Evolutionary conservation across 2,888 invertebrate species (phyloP), one percentile per base, ranked within the genome.

Genomic region (Xestia xanthographa): DNA sequence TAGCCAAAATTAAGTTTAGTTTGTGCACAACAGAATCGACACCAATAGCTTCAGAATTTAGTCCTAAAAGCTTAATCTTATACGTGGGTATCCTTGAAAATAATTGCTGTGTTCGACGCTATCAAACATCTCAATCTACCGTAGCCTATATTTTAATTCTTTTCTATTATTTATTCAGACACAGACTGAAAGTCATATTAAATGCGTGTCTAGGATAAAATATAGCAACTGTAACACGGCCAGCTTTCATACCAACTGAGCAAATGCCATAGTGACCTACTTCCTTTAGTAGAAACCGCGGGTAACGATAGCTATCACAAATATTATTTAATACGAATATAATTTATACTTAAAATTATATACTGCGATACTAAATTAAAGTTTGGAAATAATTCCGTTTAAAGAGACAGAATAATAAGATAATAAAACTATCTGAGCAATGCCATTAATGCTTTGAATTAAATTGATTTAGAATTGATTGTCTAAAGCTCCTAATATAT

Each of bases 261-360:
- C 48, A 11, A 66, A 20, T 43, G 70, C 45, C 72, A 83, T 12
- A 53, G 63, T 72, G 66, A 80, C 84, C 80, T 26, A 53, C 22
- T 83, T 79, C 38, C 65, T 41, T 26, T 34, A 26, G 45, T 17
- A 45, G 56, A 53, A 58, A 60, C 58, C n/a, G 43, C 56, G 34
- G 29, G n/a, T n/a, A 34, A 58, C 38, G 84, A 83, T 79, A 60
- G 26, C 45, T 65, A 83, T 80, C 84, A 60, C 26, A 67, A 83
- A 79, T 80, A 79, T 45, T 72, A 67, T 45, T 77, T 65, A 77
- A 38, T 56, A 72, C 6, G 5, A 53, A 76, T 53, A 53, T 82
- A 53, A 62, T 75, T 66, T 53, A 76, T 45, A 79, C 43, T 76
- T 45, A 65, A 77, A 50, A 82, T 67, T 43, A 65, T 67, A 65